phyloP scores from a whole-genome alignment of 37 sponge, comb jelly and placozoan genomes.

The Aphrocallistes beatrix region DNA sequence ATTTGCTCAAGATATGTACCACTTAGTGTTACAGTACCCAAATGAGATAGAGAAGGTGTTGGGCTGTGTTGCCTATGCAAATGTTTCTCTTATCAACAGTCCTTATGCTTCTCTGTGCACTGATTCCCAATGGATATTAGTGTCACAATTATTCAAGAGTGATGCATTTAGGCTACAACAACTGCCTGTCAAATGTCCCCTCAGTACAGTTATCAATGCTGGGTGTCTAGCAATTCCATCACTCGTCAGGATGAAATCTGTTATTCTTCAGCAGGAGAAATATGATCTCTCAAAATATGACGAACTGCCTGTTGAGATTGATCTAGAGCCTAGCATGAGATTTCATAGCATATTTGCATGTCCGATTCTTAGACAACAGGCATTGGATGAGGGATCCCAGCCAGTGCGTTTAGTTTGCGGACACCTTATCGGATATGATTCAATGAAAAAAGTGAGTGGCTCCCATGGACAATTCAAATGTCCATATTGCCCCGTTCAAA shows the following conservation, averaged over 20 bases:
- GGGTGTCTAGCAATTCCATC: background rate
- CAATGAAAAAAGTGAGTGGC: constrained; percentile 62
- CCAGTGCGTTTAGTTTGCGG: constrained; percentile 87
- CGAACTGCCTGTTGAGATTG: constrained; percentile 30
- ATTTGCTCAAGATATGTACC: background rate
- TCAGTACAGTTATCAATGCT: background rate
- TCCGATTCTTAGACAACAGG: constrained; percentile 81
- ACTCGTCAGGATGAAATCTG: background rate
- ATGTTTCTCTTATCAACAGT: background rate
- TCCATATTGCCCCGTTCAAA: constrained; percentile 91
- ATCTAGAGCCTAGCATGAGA: constrained; percentile 52
- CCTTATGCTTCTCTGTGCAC: background rate
- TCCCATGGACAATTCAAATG: constrained; percentile 61
- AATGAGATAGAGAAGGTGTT: background rate
- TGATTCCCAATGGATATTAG: background rate
- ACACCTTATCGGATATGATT: constrained; percentile 86
- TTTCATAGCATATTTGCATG: constrained; percentile 91
- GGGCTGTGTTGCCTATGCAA: background rate
- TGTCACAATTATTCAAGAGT: background rate
- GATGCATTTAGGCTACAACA: background rate
- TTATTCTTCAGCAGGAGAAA: background rate
- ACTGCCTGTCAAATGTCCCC: background rate
- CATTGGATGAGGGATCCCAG: constrained; percentile 37
- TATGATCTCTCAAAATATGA: background rate
- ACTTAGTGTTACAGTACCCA: background rate